Base-by-base conservation (phyloP, 2,797 vertebrate species). In the Monodelphis domestica region DNA sequence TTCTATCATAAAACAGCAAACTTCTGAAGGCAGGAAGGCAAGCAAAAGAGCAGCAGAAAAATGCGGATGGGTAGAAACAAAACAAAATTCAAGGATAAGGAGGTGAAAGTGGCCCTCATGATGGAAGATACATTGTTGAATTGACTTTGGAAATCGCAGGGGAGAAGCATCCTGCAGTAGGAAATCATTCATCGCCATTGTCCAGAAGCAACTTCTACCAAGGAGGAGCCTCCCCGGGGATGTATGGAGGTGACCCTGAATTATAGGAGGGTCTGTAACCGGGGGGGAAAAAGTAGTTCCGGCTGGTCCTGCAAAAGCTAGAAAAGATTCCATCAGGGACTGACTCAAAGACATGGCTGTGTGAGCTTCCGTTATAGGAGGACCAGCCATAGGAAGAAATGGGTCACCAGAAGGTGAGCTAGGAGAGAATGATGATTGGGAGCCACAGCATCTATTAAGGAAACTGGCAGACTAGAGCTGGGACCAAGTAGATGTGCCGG, bases 1-100 rank as follows among this genome's bases (percentile, higher is more conserved):
- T 54, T 90, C 30, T 89, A 78, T n/a, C 91, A 56, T 59, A 56
- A 94, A 96, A 78, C 94, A 78, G 53, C 30, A 91, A 94, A 96
- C 94, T 14, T 12, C 50, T 88, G 90, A 92, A 94, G 70, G 38
- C 55, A 51, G 12, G 53, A 9, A 92, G 84, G 24, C 52, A 88
- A 89, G 63, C 30, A 88, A 92, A 95, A 54, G 26, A 26, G 59
- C 88, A 84, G 6, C 45, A 53, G 21, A 45, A 50, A 92, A 87
- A 93, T 10, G 21, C 50, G 57, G 53, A 15, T 38, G 56, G 30
- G 53, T 63, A 53, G 54, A 93, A 57, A 51, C n/a, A 15, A 89
- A 55, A 21, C 30, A 88, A 38, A 51, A 45, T 50, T 30, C 51
- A 70, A 54, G 30, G 88, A 53, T 91, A 26, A 63, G n/a, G 51